Percentiles rank a stretch among this genome's conserved stretches.
Evolutionary conservation across 30 jellyfish, hydroid and myxozoan species (phyloP).

Genomic region (Aurelia aurita): DNA sequence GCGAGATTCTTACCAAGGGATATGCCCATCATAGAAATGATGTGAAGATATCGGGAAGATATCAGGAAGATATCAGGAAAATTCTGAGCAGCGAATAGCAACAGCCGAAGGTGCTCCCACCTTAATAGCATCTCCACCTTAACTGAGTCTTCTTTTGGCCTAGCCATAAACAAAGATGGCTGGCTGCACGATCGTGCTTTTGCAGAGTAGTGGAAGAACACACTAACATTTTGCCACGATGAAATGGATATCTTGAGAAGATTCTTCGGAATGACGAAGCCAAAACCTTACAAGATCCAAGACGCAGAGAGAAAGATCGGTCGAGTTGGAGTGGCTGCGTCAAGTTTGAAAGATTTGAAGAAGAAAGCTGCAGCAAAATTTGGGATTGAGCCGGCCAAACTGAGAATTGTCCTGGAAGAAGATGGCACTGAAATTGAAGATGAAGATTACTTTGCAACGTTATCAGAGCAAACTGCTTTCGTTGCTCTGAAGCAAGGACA

Average conservation of each 20-base stretch:
- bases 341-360: conserved; percentile 69
- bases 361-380: conserved; percentile 49
- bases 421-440: conserved; percentile 90
- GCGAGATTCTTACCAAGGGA: too few species aligned
- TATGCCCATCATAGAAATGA: too few species aligned
- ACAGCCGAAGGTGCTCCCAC: too few species aligned
- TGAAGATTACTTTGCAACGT: conserved; percentile 64
- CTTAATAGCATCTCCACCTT: too few species aligned
- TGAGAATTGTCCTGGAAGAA: conserved; percentile 68
- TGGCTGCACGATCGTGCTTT: too few species aligned
- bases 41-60: too few species aligned
- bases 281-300: conserved; percentile 88
- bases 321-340: conserved; percentile 86
- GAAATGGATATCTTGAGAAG: conserved; percentile 68
- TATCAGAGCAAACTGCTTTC: conserved; percentile 82
- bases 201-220: too few species aligned
- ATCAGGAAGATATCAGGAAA: too few species aligned
- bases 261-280: conserved; percentile 59
- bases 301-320: conserved; percentile 69
- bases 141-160: too few species aligned
- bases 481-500: conserved; percentile 73
- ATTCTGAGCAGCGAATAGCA: too few species aligned
- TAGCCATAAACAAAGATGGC: too few species aligned
- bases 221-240: not conserved
- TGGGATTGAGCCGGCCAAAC: not conserved